Conservation (phyloP, 92 coral and sea anemone genomes). For the Palythoa grandis region DNA sequence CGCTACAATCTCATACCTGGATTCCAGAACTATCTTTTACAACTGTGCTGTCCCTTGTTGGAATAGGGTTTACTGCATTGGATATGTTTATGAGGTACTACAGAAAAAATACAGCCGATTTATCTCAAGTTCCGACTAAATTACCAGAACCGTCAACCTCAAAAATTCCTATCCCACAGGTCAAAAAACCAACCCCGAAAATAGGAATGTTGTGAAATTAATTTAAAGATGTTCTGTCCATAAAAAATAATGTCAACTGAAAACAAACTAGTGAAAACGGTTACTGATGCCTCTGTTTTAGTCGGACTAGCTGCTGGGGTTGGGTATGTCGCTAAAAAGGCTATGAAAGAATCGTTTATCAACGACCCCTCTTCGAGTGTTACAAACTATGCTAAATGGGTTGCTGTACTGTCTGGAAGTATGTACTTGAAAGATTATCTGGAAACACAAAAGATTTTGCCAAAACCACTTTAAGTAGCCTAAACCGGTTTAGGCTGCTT, state of each 20-base stretch:
- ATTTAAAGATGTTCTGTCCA: not conserved
- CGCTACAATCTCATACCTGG: too few relatives aligned
- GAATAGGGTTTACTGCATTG: too few relatives aligned
- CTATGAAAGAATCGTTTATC: conserved; percentile 17
- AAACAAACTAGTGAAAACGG: conserved; percentile 20
- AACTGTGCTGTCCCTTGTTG: too few relatives aligned
- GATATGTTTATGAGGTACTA: too few relatives aligned
- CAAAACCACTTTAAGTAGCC: conserved; percentile 11
- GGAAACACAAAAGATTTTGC: conserved; percentile 24
- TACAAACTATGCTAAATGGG: conserved; percentile 39
- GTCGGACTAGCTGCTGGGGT: conserved; percentile 26
- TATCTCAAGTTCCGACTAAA: too few relatives aligned
- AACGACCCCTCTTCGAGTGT: not conserved
- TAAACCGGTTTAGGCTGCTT: too few relatives aligned
- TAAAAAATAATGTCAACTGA: not conserved
- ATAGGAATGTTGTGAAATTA: not conserved
- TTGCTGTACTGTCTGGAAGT: conserved; percentile 1
- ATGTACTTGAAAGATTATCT: conserved; percentile 31
- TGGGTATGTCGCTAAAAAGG: conserved; percentile 28
- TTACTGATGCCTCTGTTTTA: conserved; percentile 33
- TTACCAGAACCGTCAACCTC: too few relatives aligned
- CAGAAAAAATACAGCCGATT: too few relatives aligned
- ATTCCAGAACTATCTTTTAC: too few relatives aligned
- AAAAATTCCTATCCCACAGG: not conserved
- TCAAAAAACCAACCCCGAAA: not conserved